Evolutionary conservation across 2,888 invertebrate genomes (phyloP), one percentile per base, ranked within the genome.

Genomic region (Phortica magna): DNA sequence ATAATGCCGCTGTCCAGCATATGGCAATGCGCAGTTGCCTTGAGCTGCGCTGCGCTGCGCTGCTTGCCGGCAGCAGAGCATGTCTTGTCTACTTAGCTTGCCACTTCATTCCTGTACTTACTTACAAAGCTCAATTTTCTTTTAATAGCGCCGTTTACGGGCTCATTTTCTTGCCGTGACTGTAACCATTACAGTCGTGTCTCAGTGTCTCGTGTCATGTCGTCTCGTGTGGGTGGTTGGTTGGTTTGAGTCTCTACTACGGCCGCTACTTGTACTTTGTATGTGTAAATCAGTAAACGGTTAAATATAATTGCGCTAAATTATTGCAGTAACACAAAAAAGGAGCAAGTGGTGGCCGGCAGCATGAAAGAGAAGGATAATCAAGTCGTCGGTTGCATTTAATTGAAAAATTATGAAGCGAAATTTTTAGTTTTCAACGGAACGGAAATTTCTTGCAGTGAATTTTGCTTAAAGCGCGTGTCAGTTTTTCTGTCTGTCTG

Each of bases 281-380:
- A 12, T 68, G 68, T 22, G 72, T 39, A 42, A 71, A 53, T 65
- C 65, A 59, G 79, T 79, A 59, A 77, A 70, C 53, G 78, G 78
- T 80, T 83, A 83, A 82, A 82, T 83, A 80, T 87, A 85, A 87
- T 85, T 83, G 84, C 78, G 84, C 83, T 87, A 80, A 88, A 83
- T 83, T 88, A 82, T 85, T 78, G 80, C 74, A 12, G 76, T n/a
- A n/a, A n/a, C n/a, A n/a, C n/a, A 55, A 76, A 61, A 74, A 61
- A 77, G 80, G 80, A 74, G 80, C 74, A 79, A 78, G 74, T 74
- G 79, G 41, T n/a, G n/a, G n/a, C n/a, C n/a, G n/a, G n/a, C n/a
- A n/a, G n/a, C n/a, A n/a, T n/a, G n/a, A n/a, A 31, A 9, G 67
- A 41, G 22, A 41, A n/a, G 41, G 73, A 41, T 7, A n/a, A n/a